Evolutionary conservation across 37 sponge, comb jelly and placozoan genomes (phyloP), one percentile per base, ranked within the genome.

Genomic region (Geodia barretti): DNA sequence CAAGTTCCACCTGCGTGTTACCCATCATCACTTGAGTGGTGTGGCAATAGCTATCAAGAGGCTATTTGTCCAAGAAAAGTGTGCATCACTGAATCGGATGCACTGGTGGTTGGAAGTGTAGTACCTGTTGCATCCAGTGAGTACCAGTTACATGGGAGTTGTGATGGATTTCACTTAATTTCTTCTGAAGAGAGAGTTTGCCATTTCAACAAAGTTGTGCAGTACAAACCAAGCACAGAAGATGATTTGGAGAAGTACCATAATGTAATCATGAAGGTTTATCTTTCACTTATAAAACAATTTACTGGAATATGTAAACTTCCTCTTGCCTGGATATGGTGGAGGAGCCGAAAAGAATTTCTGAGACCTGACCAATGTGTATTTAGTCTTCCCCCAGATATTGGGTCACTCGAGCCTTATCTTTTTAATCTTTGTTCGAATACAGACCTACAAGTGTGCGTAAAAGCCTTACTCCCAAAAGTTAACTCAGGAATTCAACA

Each of bases 41-140:
- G 39, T 64, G 75, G 89, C 11, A 47, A 60, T 62, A n/a, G 60
- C 21, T 20, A 37, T 17, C 36, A 33, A 75, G n/a, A 40, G 2
- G 26, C 72, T 31, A 65, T 39, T 7, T 83, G 75, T 68, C 40
- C 75, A 38, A 39, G 19, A 76, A 24, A 30, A 9, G 24, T 76
- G 63, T 33, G 38, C 70, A 34, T 21, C 21, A 35, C 34, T 32
- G 7, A 32, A 14, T 59, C 23, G 20, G 37, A 70, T 14, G 5
- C 38, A 34, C 37, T 41, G 37, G 21, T 88, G 41, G 72, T 88
- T 8, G 88, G 88, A 4, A 74, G 70, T 70, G 76, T 76, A 8
- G 20, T 29, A 21, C 88, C 77, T 1, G 62, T 88, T 29, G 41
- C 81, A 31, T 74, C 66, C 19, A 23, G 9, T 24, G 38, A 39